Percentiles rank a stretch among this genome's conserved stretches.
These are phyloP conservation scores for Platyscapa corneri DNA, from an alignment of 1,140 invertebrate genomes.

Conservation along the genomic window DNA sequence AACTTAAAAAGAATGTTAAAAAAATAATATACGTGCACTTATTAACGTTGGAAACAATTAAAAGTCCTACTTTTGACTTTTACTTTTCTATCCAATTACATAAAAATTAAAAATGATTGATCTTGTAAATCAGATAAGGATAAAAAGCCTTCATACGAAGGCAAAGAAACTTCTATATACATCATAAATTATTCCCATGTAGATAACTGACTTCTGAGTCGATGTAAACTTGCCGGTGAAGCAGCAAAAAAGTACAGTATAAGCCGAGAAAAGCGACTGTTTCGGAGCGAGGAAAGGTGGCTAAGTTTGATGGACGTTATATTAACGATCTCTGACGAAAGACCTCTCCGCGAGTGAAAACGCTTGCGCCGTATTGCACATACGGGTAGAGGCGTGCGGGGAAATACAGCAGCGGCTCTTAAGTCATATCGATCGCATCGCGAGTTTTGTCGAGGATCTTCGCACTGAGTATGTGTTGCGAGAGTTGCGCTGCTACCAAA, in stretches of 20 bases:
- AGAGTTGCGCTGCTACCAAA: neutral
- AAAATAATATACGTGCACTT: neutral
- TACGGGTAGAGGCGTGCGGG: neutral
- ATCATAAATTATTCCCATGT: neutral
- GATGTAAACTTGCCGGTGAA: neutral
- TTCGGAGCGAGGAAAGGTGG: neutral
- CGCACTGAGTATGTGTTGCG: constrained; percentile 23
- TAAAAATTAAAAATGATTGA: neutral
- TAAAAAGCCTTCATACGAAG: neutral
- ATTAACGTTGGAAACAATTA: neutral
- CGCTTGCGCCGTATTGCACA: neutral
- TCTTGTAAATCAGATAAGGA: neutral
- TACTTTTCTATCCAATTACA: neutral
- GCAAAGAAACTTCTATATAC: neutral
- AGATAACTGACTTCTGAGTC: neutral
- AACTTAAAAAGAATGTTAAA: too few relatives aligned
- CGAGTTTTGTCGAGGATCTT: constrained; percentile 3
- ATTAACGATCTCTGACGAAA: constrained; percentile 38
- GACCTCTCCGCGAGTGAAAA: constrained; percentile 33
- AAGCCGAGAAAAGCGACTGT: constrained; percentile 28
- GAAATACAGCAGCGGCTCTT: constrained; percentile 16
- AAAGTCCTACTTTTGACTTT: neutral
- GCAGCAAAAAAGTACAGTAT: constrained; percentile 3
- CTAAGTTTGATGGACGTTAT: constrained; percentile 1
- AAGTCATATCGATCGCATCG: constrained; percentile 45